Evolutionary conservation across 2,113 vertebrate species (phyloP).

Genomic region (Notothenia coriiceps): DNA sequence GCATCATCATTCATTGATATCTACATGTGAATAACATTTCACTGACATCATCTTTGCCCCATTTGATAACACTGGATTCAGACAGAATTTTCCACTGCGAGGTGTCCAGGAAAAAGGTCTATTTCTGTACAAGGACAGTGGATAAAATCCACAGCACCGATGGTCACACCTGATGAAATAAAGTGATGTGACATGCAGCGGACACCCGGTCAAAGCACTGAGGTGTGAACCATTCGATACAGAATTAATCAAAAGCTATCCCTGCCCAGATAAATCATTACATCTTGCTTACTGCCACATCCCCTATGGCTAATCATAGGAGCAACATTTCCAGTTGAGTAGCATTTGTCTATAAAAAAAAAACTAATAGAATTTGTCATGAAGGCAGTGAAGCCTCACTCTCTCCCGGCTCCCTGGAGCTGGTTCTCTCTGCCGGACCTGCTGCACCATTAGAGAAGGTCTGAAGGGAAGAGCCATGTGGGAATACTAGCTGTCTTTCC

Average conservation of each 20-base stretch:
- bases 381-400: slow-evolving; percentile 63
- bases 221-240: slow-evolving; percentile 74
- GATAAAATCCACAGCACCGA: slow-evolving; percentile 57
- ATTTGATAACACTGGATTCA: not conserved
- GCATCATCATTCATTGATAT: not conserved
- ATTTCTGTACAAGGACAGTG: slow-evolving; percentile 49
- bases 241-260: slow-evolving; percentile 81
- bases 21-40: not conserved
- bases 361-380: slow-evolving; percentile 73
- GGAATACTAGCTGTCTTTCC: slow-evolving; percentile 77
- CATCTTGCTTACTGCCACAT: slow-evolving; percentile 69
- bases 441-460: slow-evolving; percentile 72
- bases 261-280: slow-evolving; percentile 76
- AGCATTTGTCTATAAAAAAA: slow-evolving; percentile 78
- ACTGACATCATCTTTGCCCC: not conserved
- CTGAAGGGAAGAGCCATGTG: slow-evolving; percentile 60
- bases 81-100: slow-evolving; percentile 2
- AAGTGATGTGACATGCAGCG: slow-evolving; percentile 69
- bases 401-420: slow-evolving; percentile 48
- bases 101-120: slow-evolving; percentile 29
- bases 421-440: slow-evolving; percentile 48
- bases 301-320: slow-evolving; percentile 72
- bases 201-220: slow-evolving; percentile 61
- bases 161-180: slow-evolving; percentile 74
- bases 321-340: slow-evolving; percentile 70